Percentiles rank a stretch among this genome's conserved stretches.
phyloP scores from a whole-genome alignment of 2,113 vertebrate genomes.

The Perca schrenkii region DNA sequence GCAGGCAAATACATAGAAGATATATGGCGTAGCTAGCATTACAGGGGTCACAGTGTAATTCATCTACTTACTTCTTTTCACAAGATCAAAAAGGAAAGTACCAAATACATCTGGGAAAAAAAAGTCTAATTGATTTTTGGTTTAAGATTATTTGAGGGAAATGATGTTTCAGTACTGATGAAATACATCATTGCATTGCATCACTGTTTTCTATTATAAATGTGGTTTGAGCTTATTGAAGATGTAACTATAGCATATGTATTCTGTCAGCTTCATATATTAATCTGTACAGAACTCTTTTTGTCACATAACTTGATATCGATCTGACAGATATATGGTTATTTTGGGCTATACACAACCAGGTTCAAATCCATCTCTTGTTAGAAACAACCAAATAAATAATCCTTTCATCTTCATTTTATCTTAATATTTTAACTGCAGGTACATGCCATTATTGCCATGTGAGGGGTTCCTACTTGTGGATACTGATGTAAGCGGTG shows the following conservation, averaged over 20 bases:
- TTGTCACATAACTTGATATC: neutral
- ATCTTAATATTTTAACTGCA: neutral
- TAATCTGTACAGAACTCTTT: neutral
- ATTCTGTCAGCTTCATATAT: neutral
- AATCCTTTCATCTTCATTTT: neutral
- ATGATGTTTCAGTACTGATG: neutral
- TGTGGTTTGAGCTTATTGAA: neutral
- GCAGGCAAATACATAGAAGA: neutral
- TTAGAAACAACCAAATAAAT: neutral
- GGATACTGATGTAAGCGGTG: slow-evolving; percentile 97
- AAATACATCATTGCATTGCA: neutral
- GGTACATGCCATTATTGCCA: neutral
- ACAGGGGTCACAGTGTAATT: neutral
- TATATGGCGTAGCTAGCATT: neutral
- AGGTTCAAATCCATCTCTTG: neutral
- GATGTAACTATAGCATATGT: neutral
- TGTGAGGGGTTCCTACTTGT: slow-evolving; percentile 88
- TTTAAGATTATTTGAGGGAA: too few relatives aligned
- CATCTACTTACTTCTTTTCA: neutral
- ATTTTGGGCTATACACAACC: neutral
- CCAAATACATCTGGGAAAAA: neutral
- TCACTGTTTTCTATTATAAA: neutral
- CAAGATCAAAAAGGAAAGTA: neutral
- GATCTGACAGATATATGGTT: neutral
- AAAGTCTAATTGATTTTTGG: neutral